These are phyloP conservation scores for Pteronura brasiliensis DNA, from an alignment of 2,113 vertebrate genomes.

Conservation along the genomic window DNA sequence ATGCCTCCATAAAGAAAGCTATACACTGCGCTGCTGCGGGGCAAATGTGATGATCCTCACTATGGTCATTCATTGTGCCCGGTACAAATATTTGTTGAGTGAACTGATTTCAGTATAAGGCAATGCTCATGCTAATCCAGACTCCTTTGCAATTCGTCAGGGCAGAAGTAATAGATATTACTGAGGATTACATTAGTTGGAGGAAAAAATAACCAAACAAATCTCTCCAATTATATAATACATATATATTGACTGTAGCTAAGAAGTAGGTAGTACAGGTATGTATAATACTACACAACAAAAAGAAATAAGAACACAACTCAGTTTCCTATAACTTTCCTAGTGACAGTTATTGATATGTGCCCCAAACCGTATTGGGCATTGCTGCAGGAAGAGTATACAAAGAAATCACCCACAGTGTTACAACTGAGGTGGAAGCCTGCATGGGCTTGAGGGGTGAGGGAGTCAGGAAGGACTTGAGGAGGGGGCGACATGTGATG, in stretches of 20 bases:
- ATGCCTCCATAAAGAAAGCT: background rate
- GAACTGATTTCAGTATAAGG: background rate
- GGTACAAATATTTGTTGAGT: background rate
- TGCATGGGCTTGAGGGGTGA: background rate
- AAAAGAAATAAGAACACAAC: background rate
- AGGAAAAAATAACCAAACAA: background rate
- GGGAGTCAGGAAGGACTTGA: background rate
- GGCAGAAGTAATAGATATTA: background rate
- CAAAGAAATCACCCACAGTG: background rate
- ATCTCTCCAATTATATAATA: background rate
- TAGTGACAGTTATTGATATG: background rate
- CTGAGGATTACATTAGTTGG: background rate
- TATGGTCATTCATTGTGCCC: background rate
- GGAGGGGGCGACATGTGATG: background rate
- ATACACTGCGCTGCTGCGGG: background rate
- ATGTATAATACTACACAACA: background rate
- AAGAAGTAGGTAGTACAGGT: background rate
- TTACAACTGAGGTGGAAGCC: background rate
- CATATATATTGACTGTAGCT: background rate
- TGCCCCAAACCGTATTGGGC: background rate
- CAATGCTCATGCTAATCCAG: background rate
- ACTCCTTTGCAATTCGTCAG: background rate
- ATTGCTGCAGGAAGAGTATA: background rate
- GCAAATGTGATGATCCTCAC: background rate
- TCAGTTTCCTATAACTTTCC: background rate